Evolutionary conservation across 2,113 vertebrate species (phyloP).

Genomic region (Catharus minimus): DNA sequence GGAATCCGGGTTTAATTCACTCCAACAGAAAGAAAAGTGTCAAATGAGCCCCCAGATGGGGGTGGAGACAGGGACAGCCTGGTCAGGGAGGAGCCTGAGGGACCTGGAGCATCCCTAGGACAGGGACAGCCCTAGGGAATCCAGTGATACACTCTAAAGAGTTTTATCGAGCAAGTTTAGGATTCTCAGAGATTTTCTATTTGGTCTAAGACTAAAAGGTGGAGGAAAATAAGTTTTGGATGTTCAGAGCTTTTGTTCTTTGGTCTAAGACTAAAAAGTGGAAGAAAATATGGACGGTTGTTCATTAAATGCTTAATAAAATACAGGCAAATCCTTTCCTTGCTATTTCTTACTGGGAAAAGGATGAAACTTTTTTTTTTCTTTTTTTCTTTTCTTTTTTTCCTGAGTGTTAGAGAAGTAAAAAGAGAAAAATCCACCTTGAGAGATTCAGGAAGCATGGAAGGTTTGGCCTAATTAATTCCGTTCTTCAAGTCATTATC

Average conservation of each 20-base stretch:
- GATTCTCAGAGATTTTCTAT: neutral
- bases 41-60: too few relatives aligned
- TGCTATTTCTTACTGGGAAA: neutral
- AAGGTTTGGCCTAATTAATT: neutral
- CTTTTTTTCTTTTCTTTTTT: neutral
- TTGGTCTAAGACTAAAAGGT: neutral
- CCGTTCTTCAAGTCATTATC: neutral
- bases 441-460: neutral
- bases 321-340: neutral
- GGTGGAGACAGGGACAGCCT: neutral
- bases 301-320: neutral
- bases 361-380: neutral
- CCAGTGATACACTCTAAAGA: neutral
- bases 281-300: neutral
- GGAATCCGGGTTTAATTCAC: neutral
- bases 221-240: neutral
- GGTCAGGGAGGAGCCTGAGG: neutral
- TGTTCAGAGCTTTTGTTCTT: neutral
- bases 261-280: neutral
- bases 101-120: neutral
- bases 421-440: neutral
- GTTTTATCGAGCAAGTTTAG: neutral
- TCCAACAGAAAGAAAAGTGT: neutral
- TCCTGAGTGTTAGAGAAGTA: neutral
- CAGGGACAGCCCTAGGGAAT: neutral